A percentile compares a stretch with the other conserved stretches of the same genome.
Conservation (phyloP, 1,140 invertebrate species). For the Homalodisca vitripennis region DNA sequence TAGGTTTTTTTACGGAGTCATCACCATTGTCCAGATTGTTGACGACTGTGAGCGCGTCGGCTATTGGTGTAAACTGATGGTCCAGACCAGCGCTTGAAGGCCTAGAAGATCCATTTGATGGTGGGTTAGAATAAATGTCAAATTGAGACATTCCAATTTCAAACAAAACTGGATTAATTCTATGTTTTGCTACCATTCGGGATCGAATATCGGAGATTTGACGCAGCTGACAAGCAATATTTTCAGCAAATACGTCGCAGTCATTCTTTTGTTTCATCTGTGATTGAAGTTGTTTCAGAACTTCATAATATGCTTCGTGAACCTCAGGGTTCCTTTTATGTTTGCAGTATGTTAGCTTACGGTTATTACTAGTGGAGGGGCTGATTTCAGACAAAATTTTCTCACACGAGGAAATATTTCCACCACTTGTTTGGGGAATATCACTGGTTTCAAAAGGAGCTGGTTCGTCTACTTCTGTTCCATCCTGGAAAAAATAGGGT, state of each 20-base stretch:
- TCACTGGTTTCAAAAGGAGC: not conserved
- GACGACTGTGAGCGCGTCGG: not conserved
- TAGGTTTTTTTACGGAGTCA: not conserved
- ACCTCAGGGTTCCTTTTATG: slow-evolving; percentile 1
- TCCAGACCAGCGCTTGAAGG: not conserved
- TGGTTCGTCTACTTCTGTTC: not conserved
- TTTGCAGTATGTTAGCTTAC: not conserved
- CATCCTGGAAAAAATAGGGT: not conserved
- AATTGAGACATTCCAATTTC: slow-evolving; percentile 7
- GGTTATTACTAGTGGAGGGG: not conserved
- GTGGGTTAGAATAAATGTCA: not conserved
- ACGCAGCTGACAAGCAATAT: not conserved
- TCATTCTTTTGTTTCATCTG: not conserved
- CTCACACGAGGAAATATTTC: not conserved
- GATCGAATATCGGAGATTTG: not conserved
- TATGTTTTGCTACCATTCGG: slow-evolving; percentile 7
- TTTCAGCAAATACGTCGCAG: slow-evolving; percentile 12
- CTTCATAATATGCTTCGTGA: not conserved
- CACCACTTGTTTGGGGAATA: not conserved
- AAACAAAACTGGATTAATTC: slow-evolving; percentile 17
- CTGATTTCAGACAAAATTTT: not conserved
- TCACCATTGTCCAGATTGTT: not conserved
- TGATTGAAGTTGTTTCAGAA: not conserved
- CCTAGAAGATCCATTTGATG: not conserved
- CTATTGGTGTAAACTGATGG: not conserved